Base-by-base conservation (phyloP, 2,113 vertebrate species). In the Neolamprologus tretocephalus region DNA sequence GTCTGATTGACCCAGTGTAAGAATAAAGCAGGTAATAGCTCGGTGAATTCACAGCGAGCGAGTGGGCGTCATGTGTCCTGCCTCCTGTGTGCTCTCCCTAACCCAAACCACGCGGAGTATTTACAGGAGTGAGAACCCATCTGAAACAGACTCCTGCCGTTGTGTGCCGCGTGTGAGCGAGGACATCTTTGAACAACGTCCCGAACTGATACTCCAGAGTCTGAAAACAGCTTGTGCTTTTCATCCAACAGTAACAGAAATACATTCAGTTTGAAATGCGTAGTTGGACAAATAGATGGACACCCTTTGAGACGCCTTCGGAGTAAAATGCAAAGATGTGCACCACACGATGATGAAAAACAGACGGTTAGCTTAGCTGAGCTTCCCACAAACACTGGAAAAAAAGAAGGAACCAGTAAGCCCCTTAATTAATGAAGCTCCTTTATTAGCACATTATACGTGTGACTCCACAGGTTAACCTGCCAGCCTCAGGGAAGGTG, bases 21-120 rank as follows among this genome's bases (percentile, higher is more conserved):
- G 26, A 78, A 49, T 49, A 78, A 78, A 49, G 71, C 71, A 49
- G 71, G 71, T 78, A 78, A 78, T n/a, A 78, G 26, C 16, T 49
- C 17, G 16, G 71, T 78, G 71, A 31, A 78, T 78, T 78, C 71
- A 78, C 42, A 49, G 71, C 26, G 4, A 49, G 45, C 9, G 6
- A 78, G 71, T 78, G 71, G 71, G 71, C 71, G 71, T 78, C 71
- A 78, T 49, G 42, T 31, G 71, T 78, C 71, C 26, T 31, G 71
- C 42, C 71, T 78, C 71, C 26, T 78, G 42, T 12, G 16, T 31
- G 71, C 71, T 31, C 71, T 75, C 42, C 42, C 42, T 78, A 47
- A 49, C 71, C 71, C 16, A 49, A 49, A 78, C 71, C 71, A 49
- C 16, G 45, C 4, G 1, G 71, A 1, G 71, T 78, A 78, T 78